Evolutionary conservation across 2,797 vertebrate genomes (phyloP), one percentile per base, ranked within the genome.

Genomic region (Mionectes olivaceus): DNA sequence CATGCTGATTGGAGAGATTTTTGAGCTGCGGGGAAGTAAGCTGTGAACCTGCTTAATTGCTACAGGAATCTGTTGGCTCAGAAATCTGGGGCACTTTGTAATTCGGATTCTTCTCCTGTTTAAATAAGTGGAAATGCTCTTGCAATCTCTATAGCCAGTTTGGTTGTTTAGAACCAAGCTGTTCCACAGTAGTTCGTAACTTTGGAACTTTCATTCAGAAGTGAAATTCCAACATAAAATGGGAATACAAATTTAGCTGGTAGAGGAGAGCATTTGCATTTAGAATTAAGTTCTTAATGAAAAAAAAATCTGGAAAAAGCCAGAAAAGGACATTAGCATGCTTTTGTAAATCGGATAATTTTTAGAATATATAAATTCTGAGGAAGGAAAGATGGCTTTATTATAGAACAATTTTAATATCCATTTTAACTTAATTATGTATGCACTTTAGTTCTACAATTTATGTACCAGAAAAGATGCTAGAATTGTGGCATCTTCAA

Each of bases 21-120:
- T 99, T 97, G 99, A 99, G 94, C 98, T 99, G 95, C 97, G 99
- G 98, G 99, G 99, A 98, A 99, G 99, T 99, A 98, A 99, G 99
- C 79, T 32, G 53, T 46, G 28, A 82, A 81, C 44, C 39, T 70
- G 33, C 53, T 60, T 33, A 25, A 15, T 56, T 52, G 32, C 65
- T 63, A 5, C 17, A n/a, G 65, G 35, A 43, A 49, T 61, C 43
- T 57, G 7, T 79, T 84, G 68, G 43, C 41, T 44, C 27, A 27
- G 57, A 50, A 74, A 27, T 30, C 7, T 41, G 55, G 24, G 64
- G 5, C 27, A 10, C 53, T 78, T 52, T 9, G 3, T 56, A 52
- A 69, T 63, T 33, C 0, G 0, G 9, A 19, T 33, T 52, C 49
- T 71, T 70, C 37, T 43, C 15, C 27, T 53, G 5, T 70, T 90